Evolutionary conservation across 2,797 vertebrate genomes (phyloP).

Genomic region (Darevskia mixta): DNA sequence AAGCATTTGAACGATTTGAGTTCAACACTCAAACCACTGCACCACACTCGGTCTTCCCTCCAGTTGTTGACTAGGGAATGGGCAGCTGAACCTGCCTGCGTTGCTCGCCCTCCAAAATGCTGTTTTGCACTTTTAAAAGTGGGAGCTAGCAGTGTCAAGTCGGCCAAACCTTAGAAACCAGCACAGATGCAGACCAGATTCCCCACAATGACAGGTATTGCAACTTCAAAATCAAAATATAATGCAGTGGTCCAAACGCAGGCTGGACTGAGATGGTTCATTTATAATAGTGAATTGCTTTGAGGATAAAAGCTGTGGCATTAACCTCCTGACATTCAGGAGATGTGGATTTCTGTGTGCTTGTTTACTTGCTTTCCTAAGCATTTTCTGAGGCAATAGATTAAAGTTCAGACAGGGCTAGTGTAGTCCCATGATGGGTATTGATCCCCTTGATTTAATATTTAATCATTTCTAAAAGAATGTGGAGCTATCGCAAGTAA

Average conservation of each 20-base stretch:
- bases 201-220: not conserved
- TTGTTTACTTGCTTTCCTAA: not conserved
- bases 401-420: accelerated
- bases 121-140: not conserved
- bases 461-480: not conserved
- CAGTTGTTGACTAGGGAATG: not conserved
- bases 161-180: not conserved
- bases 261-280: too few relatives aligned
- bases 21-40: too few relatives aligned
- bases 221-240: not conserved
- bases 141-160: not conserved
- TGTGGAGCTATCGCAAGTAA: not conserved
- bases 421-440: not conserved
- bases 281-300: not conserved
- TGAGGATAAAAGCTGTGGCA: not conserved
- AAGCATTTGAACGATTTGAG: too few relatives aligned
- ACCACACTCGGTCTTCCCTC: not conserved
- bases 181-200: not conserved
- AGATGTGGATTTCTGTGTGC: not conserved
- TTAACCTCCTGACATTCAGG: not conserved
- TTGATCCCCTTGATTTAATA: not conserved
- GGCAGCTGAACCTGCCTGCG: not conserved
- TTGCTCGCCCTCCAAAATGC: not conserved
- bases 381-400: not conserved
- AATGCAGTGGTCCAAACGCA: not conserved